These are phyloP conservation scores for Tenthredo livida DNA, from an alignment of 2,888 invertebrate genomes.

Conservation along the genomic window DNA sequence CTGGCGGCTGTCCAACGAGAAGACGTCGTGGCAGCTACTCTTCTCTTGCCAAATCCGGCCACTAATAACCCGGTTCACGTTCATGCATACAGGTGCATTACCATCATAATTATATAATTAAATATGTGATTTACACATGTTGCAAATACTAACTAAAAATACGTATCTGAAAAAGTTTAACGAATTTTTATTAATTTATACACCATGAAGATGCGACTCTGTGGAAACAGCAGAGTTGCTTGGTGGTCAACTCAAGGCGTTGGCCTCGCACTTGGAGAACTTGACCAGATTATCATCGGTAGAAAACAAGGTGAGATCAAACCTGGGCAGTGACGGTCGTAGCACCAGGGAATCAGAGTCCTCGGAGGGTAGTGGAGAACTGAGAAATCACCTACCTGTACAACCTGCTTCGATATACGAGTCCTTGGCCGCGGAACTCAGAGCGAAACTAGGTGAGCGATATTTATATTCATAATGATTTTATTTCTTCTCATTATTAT, in stretches of 20 bases:
- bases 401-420: conserved; percentile 91
- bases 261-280: conserved; percentile 79
- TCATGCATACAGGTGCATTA: conserved; percentile 86
- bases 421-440: conserved; percentile 94
- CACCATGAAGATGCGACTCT: conserved; percentile 88
- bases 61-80: conserved; percentile 97
- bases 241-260: conserved; percentile 89
- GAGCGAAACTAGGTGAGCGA: conserved; percentile 84
- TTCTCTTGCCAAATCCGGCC: conserved; percentile 95
- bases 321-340: conserved; percentile 81
- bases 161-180: no score
- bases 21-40: conserved; percentile 95
- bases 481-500: not conserved
- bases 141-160: no score
- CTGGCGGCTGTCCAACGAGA: conserved; percentile 94
- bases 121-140: no score
- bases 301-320: conserved; percentile 93
- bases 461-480: not conserved
- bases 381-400: conserved; percentile 86
- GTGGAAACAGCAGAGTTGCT: conserved; percentile 95
- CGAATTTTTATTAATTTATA: not conserved
- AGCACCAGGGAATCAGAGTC: conserved; percentile 85
- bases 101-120: no score
- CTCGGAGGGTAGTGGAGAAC: conserved; percentile 87
- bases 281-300: conserved; percentile 79